Evolutionary conservation across 2,113 vertebrate genomes (phyloP).

Genomic region (Xyrauchen texanus): DNA sequence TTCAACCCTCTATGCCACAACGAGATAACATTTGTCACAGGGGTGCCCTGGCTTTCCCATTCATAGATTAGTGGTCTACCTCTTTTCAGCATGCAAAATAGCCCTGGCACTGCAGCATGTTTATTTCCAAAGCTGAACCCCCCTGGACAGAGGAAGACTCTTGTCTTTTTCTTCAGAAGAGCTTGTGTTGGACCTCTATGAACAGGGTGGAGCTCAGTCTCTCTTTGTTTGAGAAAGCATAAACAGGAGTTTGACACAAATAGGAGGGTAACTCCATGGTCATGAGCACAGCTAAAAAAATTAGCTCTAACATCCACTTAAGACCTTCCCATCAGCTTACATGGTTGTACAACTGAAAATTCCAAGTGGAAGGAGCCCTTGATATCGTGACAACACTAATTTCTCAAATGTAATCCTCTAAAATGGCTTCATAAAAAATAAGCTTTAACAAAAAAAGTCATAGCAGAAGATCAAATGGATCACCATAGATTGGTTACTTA

Average conservation of each 20-base stretch:
- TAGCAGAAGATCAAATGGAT: constrained; percentile 5
- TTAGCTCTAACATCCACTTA: too few species aligned
- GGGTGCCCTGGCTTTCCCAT: constrained; percentile 75
- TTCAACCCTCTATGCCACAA: constrained; percentile 79
- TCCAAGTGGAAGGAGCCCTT: constrained; percentile 12
- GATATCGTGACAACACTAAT: constrained; percentile 36
- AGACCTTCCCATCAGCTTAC: constrained; percentile 36
- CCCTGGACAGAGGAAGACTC: constrained; percentile 69
- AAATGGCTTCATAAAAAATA: constrained; percentile 40
- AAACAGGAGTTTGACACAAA: not conserved
- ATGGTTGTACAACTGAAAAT: not conserved
- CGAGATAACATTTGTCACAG: constrained; percentile 83
- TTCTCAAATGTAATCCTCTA: constrained; percentile 34
- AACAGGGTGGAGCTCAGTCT: constrained; percentile 51
- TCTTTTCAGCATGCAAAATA: constrained; percentile 77
- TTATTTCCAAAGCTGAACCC: constrained; percentile 68
- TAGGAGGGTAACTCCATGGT: too few species aligned
- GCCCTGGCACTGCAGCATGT: constrained; percentile 77
- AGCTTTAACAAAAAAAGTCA: constrained; percentile 22
- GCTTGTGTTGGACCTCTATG: constrained; percentile 54
- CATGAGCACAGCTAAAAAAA: too few species aligned
- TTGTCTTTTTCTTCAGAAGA: constrained; percentile 68
- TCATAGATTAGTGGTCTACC: constrained; percentile 80
- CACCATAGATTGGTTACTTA: constrained; percentile 4
- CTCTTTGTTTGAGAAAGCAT: constrained; percentile 59